Conservation (phyloP, 1,140 invertebrate genomes). For the Drosophila carrolli region DNA sequence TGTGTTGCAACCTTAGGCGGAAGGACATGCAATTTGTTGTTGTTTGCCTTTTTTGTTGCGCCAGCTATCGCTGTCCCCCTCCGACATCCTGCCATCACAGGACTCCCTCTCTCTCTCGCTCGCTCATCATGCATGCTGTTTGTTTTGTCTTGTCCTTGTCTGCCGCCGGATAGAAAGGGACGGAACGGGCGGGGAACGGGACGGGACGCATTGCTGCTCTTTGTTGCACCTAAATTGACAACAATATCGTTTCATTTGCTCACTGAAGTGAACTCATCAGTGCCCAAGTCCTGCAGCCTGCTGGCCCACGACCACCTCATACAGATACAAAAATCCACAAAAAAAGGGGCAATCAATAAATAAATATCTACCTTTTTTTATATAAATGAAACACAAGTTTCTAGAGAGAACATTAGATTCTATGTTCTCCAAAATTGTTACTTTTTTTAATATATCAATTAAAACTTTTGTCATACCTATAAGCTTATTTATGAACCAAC, state of each 20-base stretch:
- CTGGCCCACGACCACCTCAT: not conserved
- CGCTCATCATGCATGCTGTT: slow-evolving; percentile 69
- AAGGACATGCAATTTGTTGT: slow-evolving; percentile 82
- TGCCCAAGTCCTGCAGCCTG: slow-evolving; percentile 50
- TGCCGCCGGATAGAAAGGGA: slow-evolving; percentile 9
- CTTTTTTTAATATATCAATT: too few species aligned
- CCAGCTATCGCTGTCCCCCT: not conserved
- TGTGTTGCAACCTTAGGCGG: slow-evolving; percentile 75
- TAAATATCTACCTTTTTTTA: too few species aligned
- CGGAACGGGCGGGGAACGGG: not conserved
- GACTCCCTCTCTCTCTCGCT: slow-evolving; percentile 17
- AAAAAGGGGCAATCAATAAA: too few species aligned
- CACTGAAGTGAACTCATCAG: slow-evolving; percentile 82
- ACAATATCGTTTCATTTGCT: slow-evolving; percentile 83
- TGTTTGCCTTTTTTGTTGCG: slow-evolving; percentile 70
- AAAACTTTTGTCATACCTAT: too few species aligned
- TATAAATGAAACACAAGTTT: too few species aligned
- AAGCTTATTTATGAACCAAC: too few species aligned
- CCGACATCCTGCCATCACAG: not conserved
- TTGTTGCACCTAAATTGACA: slow-evolving; percentile 83
- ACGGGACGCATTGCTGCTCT: slow-evolving; percentile 56
- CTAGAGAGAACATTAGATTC: too few species aligned
- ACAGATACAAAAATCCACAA: not conserved
- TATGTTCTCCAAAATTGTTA: too few species aligned
- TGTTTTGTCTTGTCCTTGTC: slow-evolving; percentile 70